phyloP scores from a whole-genome alignment of 2,888 invertebrate species.

The Dasysyrphus tricinctus region DNA sequence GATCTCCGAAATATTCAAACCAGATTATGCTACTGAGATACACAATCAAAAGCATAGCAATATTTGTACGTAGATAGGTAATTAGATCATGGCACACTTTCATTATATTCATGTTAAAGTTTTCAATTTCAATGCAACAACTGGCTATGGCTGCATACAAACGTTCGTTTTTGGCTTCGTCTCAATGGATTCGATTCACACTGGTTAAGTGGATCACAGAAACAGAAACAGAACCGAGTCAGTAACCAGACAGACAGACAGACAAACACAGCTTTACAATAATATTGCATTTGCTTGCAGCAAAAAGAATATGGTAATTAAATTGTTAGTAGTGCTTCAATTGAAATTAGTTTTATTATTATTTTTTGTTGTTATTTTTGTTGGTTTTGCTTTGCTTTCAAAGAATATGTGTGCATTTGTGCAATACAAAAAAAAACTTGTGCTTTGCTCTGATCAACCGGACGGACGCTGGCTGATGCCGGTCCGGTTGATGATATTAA shows the following conservation, averaged over 20 bases:
- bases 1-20: constrained; percentile 12
- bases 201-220: constrained; percentile 48
- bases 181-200: constrained; percentile 61
- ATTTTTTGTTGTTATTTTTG: constrained; percentile 3
- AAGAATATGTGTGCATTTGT: not conserved
- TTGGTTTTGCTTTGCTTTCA: not conserved
- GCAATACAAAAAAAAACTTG: constrained; percentile 15
- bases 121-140: constrained; percentile 19
- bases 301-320: constrained; percentile 65
- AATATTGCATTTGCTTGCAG: constrained; percentile 44
- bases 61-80: constrained; percentile 36
- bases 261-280: constrained; percentile 9
- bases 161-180: constrained; percentile 48
- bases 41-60: constrained; percentile 14
- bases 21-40: constrained; percentile 2
- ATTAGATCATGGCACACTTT: constrained; percentile 68
- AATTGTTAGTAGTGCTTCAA: constrained; percentile 71
- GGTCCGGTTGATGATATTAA: not conserved
- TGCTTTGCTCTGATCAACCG: constrained; percentile 41
- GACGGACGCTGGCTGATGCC: constrained; percentile 30
- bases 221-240: constrained; percentile 9
- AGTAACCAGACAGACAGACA: constrained; percentile 1
- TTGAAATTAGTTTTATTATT: constrained; percentile 59
- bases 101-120: not conserved
- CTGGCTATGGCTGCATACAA: constrained; percentile 14